phyloP scores from a whole-genome alignment of 2,797 vertebrate genomes.

The Tokudaia muenninki region DNA sequence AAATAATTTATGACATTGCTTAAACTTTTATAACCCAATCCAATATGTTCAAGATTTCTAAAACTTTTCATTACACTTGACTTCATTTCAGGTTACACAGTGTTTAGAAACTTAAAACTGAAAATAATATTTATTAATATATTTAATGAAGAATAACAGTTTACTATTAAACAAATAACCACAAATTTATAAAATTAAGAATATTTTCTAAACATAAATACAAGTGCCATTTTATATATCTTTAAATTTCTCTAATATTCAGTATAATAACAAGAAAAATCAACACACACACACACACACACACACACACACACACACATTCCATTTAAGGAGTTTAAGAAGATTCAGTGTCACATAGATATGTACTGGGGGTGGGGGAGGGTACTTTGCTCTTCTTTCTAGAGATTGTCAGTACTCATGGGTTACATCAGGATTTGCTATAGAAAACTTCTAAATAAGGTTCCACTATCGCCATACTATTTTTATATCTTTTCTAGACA shows the following conservation, averaged over 20 bases:
- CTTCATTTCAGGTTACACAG: background rate
- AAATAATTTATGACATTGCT: background rate
- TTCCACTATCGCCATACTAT: fast-evolving
- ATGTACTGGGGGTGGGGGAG: fast-evolving
- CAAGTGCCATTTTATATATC: background rate
- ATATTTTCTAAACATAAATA: background rate
- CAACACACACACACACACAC: background rate
- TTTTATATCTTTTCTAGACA: background rate
- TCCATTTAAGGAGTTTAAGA: background rate
- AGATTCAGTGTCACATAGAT: background rate
- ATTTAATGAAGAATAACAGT: background rate
- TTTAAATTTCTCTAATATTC: background rate
- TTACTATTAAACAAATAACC: background rate
- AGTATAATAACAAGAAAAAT: background rate
- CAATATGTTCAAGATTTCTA: background rate
- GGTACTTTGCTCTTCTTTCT: fast-evolving
- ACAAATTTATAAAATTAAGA: background rate
- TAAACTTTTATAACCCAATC: background rate
- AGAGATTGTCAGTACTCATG: background rate
- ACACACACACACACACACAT: no score
- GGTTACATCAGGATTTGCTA: background rate
- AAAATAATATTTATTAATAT: background rate
- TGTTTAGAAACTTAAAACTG: background rate
- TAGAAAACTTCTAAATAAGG: background rate
- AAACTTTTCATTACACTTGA: background rate